Percentiles rank a stretch among this genome's conserved stretches.
Evolutionary conservation across 2,797 vertebrate species (phyloP).

Genomic region (Catostomus latipinnis): DNA sequence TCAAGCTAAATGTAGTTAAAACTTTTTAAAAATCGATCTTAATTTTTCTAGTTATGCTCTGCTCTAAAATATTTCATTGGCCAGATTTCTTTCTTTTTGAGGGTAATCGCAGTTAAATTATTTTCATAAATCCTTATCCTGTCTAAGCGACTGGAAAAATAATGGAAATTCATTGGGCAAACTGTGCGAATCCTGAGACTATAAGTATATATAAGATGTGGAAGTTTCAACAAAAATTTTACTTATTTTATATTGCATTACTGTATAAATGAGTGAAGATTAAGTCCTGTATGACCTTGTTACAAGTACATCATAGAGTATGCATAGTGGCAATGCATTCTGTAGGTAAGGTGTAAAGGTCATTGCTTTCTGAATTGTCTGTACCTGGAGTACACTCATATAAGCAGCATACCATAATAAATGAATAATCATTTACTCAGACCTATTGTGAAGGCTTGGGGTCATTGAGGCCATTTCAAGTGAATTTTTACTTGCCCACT

Average conservation of each 20-base stretch:
- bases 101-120: no score
- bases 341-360: slow-evolving; percentile 23
- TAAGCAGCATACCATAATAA: slow-evolving; percentile 39
- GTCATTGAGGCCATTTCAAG: slow-evolving; percentile 28
- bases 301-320: not conserved
- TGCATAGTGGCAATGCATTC: not conserved
- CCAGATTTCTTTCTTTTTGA: no score
- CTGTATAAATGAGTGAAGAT: not conserved
- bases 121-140: no score
- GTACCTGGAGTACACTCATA: not conserved
- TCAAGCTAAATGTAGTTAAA: no score
- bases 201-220: no score
- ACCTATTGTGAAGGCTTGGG: slow-evolving; percentile 16
- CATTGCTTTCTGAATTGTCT: slow-evolving; percentile 9
- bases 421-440: slow-evolving; percentile 52
- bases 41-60: no score
- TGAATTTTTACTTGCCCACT: slow-evolving; percentile 24
- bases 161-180: no score
- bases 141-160: no score
- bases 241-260: not conserved
- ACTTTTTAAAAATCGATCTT: no score
- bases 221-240: not conserved
- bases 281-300: slow-evolving; percentile 1
- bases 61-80: no score
- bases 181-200: no score